phyloP scores from a whole-genome alignment of 2,888 invertebrate species.

The Colletes collaris region DNA sequence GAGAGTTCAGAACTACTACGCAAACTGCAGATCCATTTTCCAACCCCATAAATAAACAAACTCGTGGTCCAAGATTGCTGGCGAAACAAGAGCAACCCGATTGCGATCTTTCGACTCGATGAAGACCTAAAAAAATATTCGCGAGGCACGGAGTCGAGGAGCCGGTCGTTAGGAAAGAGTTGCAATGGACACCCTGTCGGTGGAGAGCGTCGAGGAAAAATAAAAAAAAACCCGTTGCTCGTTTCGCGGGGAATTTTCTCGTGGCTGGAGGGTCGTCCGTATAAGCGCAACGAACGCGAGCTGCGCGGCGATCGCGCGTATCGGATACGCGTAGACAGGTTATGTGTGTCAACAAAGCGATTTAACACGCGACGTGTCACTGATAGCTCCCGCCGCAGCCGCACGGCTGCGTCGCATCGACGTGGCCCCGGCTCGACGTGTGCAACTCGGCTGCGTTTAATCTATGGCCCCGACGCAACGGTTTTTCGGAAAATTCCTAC shows the following conservation, averaged over 20 bases:
- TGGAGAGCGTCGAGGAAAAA: not conserved
- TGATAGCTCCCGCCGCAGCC: conserved; percentile 75
- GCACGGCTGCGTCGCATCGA: conserved; percentile 39
- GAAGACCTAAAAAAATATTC: too few relatives aligned
- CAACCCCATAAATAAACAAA: too few relatives aligned
- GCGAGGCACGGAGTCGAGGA: too few relatives aligned
- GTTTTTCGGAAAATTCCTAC: conserved; percentile 80
- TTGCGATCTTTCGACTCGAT: too few relatives aligned
- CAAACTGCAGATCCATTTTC: too few relatives aligned
- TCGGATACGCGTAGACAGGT: conserved; percentile 77
- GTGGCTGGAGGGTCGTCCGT: conserved; percentile 55
- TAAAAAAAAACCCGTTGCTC: conserved; percentile 3
- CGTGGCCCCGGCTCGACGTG: conserved; percentile 60
- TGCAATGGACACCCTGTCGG: too few relatives aligned
- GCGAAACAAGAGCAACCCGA: too few relatives aligned
- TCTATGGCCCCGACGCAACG: conserved; percentile 77
- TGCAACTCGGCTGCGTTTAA: conserved; percentile 78
- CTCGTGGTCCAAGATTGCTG: too few relatives aligned
- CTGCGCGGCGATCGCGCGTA: conserved; percentile 69
- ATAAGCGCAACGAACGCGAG: conserved; percentile 50
- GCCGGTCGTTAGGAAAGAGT: too few relatives aligned
- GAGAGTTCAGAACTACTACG: too few relatives aligned
- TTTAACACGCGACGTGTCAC: conserved; percentile 80
- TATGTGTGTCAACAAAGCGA: conserved; percentile 80
- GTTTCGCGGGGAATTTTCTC: conserved; percentile 53